Evolutionary conservation across 2,113 vertebrate species (phyloP), one percentile per base, ranked within the genome.

Genomic region (Siniperca chuatsi): DNA sequence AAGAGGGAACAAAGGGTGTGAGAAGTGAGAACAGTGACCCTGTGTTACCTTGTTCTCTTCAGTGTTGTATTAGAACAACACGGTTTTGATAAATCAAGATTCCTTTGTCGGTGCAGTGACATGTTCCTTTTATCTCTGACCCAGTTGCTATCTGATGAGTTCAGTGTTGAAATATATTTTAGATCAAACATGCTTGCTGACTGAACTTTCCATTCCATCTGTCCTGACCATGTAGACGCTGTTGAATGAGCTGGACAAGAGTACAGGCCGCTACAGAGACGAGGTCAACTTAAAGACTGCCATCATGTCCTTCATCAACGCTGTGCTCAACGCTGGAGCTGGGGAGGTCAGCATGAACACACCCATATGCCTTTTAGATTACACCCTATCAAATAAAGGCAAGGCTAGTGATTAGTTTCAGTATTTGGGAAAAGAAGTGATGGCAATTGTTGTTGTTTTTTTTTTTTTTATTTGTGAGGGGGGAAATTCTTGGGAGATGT

Each of bases 231-330:
- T 20, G 4, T 76, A 99, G 98, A 97, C 97, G 0, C 90, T 99
- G 87, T 91, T 99, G 91, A 98, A 98, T 0, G 98, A 99, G 88
- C 93, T 99, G 61, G 98, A 99, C 92, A 95, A 95, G 85, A 99
- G 97, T 78, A 96, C 97, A 72, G 98, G 98, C 9, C 96, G 96
- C 73, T 99, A 99, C 92, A 95, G 97, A 85, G 98, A 99, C 23
- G 98, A 99, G 94, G 98, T 99, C 80, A 99, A 97, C 91, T 93
- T 99, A 80, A 99, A 99, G 95, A 99, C 98, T 1, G 98, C 98
- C 91, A 98, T 99, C 91, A 99, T 99, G 98, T 99, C 98, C 87
- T 99, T 99, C 92, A 99, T 99, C 94, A 99, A 99, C 0, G 98
- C 98, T 1, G 96, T 99, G 87, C 96, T 99, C 75, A 99, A 98